Conservation (phyloP, 1,140 invertebrate genomes). For the Pseudomyrmex cubaensis region DNA sequence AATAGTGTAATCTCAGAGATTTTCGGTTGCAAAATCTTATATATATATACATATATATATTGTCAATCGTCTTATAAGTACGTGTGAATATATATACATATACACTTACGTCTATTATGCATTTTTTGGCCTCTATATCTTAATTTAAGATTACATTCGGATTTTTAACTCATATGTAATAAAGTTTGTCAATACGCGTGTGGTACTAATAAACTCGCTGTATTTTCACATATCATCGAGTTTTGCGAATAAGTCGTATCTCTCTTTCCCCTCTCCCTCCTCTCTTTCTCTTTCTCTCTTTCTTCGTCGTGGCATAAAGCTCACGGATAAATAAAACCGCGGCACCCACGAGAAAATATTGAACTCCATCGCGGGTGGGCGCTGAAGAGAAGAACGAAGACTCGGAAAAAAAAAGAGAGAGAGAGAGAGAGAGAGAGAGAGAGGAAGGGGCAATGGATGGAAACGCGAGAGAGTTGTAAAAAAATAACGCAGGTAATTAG, state of each 20-base stretch:
- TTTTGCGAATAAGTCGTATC: slow-evolving; percentile 4
- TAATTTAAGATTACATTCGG: no score
- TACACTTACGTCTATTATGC: no score
- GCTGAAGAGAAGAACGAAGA: slow-evolving; percentile 55
- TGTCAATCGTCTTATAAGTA: no score
- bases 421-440: background rate
- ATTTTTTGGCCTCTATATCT: no score
- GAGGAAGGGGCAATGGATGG: slow-evolving; percentile 46
- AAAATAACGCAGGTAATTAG: slow-evolving; percentile 83
- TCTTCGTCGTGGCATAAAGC: slow-evolving; percentile 5
- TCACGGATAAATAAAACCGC: slow-evolving; percentile 39
- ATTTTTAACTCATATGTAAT: no score
- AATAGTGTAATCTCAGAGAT: no score
- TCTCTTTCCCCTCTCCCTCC: no score
- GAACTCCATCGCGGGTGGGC: slow-evolving; percentile 66
- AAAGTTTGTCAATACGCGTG: no score
- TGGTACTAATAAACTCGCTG: background rate
- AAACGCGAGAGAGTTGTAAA: slow-evolving; percentile 76
- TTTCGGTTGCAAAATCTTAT: no score
- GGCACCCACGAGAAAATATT: slow-evolving; percentile 63
- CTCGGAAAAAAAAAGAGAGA: slow-evolving; percentile 46
- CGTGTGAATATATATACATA: no score
- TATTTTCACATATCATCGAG: background rate
- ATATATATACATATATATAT: no score
- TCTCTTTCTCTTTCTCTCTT: background rate